Evolutionary conservation across 2,797 vertebrate genomes (phyloP).

Genomic region (Propithecus perrieri): DNA sequence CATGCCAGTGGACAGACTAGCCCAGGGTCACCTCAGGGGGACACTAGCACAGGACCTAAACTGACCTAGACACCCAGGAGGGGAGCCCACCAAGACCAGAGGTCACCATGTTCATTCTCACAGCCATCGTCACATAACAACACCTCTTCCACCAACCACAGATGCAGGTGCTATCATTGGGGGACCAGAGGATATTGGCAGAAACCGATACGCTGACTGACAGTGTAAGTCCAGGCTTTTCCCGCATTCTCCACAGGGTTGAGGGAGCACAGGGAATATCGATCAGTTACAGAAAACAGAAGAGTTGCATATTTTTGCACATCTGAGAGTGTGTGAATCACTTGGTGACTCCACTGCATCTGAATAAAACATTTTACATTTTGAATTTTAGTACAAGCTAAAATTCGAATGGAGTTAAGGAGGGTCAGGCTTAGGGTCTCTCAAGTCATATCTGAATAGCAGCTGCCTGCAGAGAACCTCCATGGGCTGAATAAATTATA

Average conservation of each 20-base stretch:
- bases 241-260: neutral
- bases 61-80: neutral
- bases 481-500: neutral
- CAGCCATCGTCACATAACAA: neutral
- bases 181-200: neutral
- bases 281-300: neutral
- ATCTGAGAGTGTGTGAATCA: neutral
- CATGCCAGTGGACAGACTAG: neutral
- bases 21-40: neutral
- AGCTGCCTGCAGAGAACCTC: neutral
- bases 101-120: neutral
- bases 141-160: neutral
- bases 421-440: neutral
- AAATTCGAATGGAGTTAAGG: neutral
- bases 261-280: neutral
- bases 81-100: neutral
- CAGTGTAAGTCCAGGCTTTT: neutral
- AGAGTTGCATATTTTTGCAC: neutral
- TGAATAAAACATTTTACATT: conserved; percentile 1
- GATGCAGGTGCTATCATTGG: neutral
- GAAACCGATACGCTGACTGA: neutral
- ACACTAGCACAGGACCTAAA: neutral
- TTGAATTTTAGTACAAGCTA: neutral
- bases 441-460: neutral
- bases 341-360: neutral